phyloP scores from a whole-genome alignment of 2,888 invertebrate genomes.

The Amblyjoppa proteus region DNA sequence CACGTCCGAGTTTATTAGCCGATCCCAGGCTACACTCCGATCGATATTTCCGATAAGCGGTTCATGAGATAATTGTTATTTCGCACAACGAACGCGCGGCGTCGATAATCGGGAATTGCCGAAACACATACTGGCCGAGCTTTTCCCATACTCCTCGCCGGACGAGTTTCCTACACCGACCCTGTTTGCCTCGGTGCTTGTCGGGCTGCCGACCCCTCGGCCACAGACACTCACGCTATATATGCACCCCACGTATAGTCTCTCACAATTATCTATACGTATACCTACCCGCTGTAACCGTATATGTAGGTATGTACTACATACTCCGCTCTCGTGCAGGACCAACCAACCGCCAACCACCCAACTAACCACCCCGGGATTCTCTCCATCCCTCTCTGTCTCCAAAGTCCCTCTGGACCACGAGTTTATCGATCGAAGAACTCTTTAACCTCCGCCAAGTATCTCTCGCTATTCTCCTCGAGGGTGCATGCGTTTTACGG shows the following conservation, averaged over 20 bases:
- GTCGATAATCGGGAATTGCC: constrained; percentile 54
- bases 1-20: constrained; percentile 67
- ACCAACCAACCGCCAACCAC: constrained; percentile 41
- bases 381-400: constrained; percentile 14
- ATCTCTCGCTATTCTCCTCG: background rate
- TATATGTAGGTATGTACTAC: constrained; percentile 4
- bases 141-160: background rate
- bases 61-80: constrained; percentile 68
- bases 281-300: background rate
- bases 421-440: constrained; percentile 61
- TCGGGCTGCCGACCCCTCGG: constrained; percentile 19
- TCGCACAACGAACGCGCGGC: constrained; percentile 58
- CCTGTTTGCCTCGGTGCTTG: constrained; percentile 42
- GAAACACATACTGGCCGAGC: constrained; percentile 7
- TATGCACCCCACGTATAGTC: constrained; percentile 1
- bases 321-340: constrained; percentile 6
- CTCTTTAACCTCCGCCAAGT: constrained; percentile 56
- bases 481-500: constrained; percentile 55
- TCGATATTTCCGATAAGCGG: constrained; percentile 66
- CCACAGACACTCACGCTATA: constrained; percentile 31
- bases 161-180: background rate
- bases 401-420: constrained; percentile 47
- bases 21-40: constrained; percentile 31
- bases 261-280: background rate
- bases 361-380: constrained; percentile 43